phyloP scores from a whole-genome alignment of 2,888 invertebrate species.

The Andrena bicolor region DNA sequence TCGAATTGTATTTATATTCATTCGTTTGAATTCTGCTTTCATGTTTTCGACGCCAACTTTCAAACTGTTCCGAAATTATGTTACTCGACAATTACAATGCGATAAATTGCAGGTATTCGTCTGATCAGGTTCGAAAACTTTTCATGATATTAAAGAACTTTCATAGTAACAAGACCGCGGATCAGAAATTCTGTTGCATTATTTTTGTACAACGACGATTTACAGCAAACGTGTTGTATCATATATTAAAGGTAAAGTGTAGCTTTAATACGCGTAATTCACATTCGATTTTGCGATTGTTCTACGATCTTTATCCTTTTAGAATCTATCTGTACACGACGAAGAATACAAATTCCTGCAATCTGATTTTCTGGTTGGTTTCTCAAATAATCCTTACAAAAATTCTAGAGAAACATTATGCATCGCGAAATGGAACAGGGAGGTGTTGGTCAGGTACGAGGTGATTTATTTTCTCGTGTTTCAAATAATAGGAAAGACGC shows the following conservation, averaged over 20 bases:
- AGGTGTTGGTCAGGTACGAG: slow-evolving; percentile 85
- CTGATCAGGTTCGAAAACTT: slow-evolving; percentile 88
- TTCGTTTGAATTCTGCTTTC: neutral
- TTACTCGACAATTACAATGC: slow-evolving; percentile 1
- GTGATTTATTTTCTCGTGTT: slow-evolving; percentile 2
- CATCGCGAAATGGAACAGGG: slow-evolving; percentile 86
- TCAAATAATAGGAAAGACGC: neutral
- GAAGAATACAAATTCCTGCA: slow-evolving; percentile 87
- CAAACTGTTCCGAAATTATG: neutral
- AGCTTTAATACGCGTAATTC: slow-evolving; percentile 12
- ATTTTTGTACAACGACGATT: slow-evolving; percentile 91
- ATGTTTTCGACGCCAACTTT: neutral
- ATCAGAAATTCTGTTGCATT: slow-evolving; percentile 88
- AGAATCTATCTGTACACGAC: slow-evolving; percentile 79
- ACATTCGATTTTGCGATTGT: neutral
- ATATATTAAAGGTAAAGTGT: slow-evolving; percentile 86
- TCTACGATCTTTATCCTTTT: slow-evolving; percentile 26
- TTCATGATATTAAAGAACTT: slow-evolving; percentile 88
- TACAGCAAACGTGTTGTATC: slow-evolving; percentile 91
- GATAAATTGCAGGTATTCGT: slow-evolving; percentile 84
- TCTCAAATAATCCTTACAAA: slow-evolving; percentile 87
- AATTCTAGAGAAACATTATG: slow-evolving; percentile 87
- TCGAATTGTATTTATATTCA: slow-evolving; percentile 7
- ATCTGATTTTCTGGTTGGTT: slow-evolving; percentile 91
- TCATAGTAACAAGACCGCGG: slow-evolving; percentile 78